Percentiles rank a stretch among this genome's conserved stretches.
phyloP scores from a whole-genome alignment of 1,140 invertebrate genomes.

The Ips typographus region DNA sequence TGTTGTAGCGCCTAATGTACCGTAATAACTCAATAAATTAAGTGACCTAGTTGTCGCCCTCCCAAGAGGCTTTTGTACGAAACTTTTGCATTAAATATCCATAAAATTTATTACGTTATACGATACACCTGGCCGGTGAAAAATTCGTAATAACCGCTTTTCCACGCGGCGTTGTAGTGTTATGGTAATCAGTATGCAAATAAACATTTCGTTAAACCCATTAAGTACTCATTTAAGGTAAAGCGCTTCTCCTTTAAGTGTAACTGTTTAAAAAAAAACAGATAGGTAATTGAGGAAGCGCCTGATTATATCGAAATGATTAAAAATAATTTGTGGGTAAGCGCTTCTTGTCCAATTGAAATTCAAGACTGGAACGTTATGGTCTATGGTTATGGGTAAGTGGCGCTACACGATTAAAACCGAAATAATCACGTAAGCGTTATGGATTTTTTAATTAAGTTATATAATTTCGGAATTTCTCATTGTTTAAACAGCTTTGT shows the following conservation, averaged over 20 bases:
- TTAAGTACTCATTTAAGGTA: conserved; percentile 9
- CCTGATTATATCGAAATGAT: conserved; percentile 7
- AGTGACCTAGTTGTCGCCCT: no score
- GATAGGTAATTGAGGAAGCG: conserved; percentile 8
- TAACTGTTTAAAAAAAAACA: conserved; percentile 10
- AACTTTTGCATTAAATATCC: background rate
- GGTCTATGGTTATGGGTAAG: conserved; percentile 3
- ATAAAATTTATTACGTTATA: conserved; percentile 3
- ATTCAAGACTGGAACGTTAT: conserved; percentile 1
- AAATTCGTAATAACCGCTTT: conserved; percentile 6
- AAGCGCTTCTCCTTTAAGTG: conserved; percentile 3
- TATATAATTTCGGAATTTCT: no score
- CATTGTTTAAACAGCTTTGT: no score
- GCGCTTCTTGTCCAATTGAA: background rate
- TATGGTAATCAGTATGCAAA: conserved; percentile 10
- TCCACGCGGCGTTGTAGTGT: background rate
- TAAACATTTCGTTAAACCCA: conserved; percentile 6
- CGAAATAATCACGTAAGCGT: no score
- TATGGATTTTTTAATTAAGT: no score
- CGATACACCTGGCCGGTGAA: background rate
- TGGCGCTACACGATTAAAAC: background rate
- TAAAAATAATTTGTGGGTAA: conserved; percentile 6
- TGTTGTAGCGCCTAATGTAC: no score
- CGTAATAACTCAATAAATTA: no score
- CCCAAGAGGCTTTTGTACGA: no score